Conservation (phyloP, 1,140 invertebrate species). For the Vanessa atalanta region DNA sequence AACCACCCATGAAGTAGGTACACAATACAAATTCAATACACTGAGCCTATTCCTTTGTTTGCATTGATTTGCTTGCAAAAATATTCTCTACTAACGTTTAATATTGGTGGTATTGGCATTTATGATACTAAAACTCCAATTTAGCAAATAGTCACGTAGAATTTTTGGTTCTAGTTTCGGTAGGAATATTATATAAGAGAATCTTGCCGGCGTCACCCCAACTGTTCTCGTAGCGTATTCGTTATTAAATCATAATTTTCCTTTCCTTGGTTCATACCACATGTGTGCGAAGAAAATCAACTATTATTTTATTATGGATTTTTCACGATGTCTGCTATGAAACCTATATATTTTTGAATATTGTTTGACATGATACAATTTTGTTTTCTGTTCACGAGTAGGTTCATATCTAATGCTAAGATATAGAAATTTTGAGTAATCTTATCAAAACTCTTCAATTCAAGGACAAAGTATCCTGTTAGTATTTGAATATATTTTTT, state of each 20-base stretch:
- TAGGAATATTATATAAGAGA: slow-evolving; percentile 34
- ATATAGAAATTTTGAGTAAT: no score
- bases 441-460: no score
- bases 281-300: slow-evolving; percentile 5
- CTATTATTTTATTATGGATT: neutral
- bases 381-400: no score
- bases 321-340: no score
- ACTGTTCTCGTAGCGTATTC: slow-evolving; percentile 13
- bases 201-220: slow-evolving; percentile 28
- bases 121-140: slow-evolving; percentile 34
- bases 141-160: slow-evolving; percentile 36
- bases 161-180: slow-evolving; percentile 21
- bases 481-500: no score
- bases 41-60: slow-evolving; percentile 14
- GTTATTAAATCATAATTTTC: slow-evolving; percentile 36
- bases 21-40: slow-evolving; percentile 7
- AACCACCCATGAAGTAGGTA: no score
- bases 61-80: slow-evolving; percentile 16
- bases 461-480: no score
- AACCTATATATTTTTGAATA: no score
- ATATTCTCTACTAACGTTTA: slow-evolving; percentile 20
- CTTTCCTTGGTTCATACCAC: slow-evolving; percentile 9
- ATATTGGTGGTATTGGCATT: slow-evolving; percentile 28
- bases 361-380: no score
- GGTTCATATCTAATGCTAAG: no score